A percentile compares a stretch with the other conserved stretches of the same genome.
These are phyloP conservation scores for Uloborus plumipes DNA, from an alignment of 2,888 invertebrate genomes.

Conservation along the genomic window DNA sequence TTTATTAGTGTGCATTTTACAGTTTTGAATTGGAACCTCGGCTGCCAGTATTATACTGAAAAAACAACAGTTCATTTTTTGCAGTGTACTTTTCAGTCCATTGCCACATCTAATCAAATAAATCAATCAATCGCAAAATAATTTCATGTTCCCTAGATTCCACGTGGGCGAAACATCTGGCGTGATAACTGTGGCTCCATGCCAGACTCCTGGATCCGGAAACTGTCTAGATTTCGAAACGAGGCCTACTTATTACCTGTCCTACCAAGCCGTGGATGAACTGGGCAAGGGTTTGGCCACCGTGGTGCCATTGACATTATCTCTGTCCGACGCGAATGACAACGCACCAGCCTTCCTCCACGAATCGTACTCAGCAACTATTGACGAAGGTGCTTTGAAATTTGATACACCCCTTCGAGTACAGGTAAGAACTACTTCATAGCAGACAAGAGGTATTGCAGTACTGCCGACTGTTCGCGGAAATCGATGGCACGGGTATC, in stretches of 20 bases:
- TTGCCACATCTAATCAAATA: too few relatives aligned
- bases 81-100: too few relatives aligned
- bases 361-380: conserved; percentile 82
- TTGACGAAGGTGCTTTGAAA: conserved; percentile 87
- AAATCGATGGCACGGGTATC: too few relatives aligned
- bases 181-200: conserved; percentile 83
- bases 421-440: conserved; percentile 66
- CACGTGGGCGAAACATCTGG: conserved; percentile 77
- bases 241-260: conserved; percentile 84
- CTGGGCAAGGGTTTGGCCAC: conserved; percentile 77
- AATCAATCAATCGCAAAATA: conserved; percentile 67
- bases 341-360: conserved; percentile 87
- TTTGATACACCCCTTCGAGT: conserved; percentile 76
- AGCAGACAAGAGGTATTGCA: too few relatives aligned
- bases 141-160: conserved; percentile 79
- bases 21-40: too few relatives aligned
- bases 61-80: too few relatives aligned
- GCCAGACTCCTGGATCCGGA: conserved; percentile 77
- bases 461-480: too few relatives aligned
- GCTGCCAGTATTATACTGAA: too few relatives aligned
- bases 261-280: conserved; percentile 85
- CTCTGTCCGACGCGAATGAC: conserved; percentile 74
- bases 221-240: conserved; percentile 89
- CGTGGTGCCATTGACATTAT: conserved; percentile 66
- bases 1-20: too few relatives aligned